Evolutionary conservation across 2,113 vertebrate genomes (phyloP).

Genomic region (Sitta europaea): DNA sequence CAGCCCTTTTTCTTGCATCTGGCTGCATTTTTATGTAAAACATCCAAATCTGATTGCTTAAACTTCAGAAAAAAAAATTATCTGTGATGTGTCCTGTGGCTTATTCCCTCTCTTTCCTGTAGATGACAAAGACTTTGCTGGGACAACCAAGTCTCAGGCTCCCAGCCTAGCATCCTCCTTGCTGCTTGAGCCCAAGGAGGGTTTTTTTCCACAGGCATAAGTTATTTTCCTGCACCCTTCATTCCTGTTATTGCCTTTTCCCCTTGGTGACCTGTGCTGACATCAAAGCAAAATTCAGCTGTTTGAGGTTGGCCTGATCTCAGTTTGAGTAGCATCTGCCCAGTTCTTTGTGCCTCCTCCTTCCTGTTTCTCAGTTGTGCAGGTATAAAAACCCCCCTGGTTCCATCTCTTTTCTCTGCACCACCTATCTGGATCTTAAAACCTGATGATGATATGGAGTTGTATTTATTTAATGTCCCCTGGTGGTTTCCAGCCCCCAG

Average conservation of each 20-base stretch:
- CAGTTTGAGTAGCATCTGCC: background rate
- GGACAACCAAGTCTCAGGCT: background rate
- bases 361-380: background rate
- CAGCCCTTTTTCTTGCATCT: background rate
- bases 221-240: background rate
- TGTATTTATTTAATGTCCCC: background rate
- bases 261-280: background rate
- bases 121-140: background rate
- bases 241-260: background rate
- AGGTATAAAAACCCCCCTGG: background rate
- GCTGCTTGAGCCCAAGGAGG: background rate
- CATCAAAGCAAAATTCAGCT: background rate
- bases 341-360: background rate
- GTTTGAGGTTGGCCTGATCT: background rate
- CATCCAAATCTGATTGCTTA: background rate
- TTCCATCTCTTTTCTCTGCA: background rate
- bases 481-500: background rate
- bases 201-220: background rate
- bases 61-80: background rate
- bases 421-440: background rate
- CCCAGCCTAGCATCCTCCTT: background rate
- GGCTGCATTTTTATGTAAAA: background rate
- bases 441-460: background rate
- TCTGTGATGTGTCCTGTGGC: fast-evolving
- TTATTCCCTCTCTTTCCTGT: background rate